Evolutionary conservation across 2,113 vertebrate species (phyloP).

Genomic region (Megaceryle torquata): DNA sequence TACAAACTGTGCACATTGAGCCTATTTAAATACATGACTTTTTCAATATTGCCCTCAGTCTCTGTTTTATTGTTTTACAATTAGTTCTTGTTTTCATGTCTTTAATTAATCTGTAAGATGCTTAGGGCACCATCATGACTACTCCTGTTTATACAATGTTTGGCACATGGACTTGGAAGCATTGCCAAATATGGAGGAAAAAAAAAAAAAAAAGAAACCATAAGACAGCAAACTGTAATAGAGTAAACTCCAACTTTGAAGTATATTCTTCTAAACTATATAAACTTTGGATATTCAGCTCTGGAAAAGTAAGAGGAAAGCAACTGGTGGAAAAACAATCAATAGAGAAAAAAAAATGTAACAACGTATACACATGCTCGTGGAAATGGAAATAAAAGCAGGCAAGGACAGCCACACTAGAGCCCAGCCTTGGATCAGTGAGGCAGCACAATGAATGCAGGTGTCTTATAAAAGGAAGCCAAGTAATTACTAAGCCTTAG

Average conservation of each 20-base stretch:
- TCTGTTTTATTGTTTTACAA: conserved; percentile 36
- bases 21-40: conserved; percentile 1
- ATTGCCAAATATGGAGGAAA: background rate
- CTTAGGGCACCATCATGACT: conserved; percentile 5
- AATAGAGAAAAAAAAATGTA: background rate
- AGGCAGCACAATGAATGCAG: background rate
- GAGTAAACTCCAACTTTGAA: background rate
- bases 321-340: conserved; percentile 17
- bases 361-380: background rate
- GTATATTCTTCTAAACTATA: background rate
- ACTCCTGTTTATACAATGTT: conserved; percentile 38
- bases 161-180: background rate
- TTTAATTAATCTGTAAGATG: conserved; percentile 33
- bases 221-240: background rate
- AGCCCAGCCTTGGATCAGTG: background rate
- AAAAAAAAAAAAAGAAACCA: background rate
- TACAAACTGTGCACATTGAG: background rate
- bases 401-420: background rate
- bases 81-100: background rate
- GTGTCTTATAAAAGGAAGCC: background rate
- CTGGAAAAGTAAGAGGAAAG: conserved; percentile 34
- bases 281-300: background rate
- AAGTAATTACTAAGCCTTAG: conserved; percentile 10
- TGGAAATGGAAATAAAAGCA: background rate
- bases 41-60: background rate